Conservation (phyloP, 2,797 vertebrate species). For the Halcyon badia region DNA sequence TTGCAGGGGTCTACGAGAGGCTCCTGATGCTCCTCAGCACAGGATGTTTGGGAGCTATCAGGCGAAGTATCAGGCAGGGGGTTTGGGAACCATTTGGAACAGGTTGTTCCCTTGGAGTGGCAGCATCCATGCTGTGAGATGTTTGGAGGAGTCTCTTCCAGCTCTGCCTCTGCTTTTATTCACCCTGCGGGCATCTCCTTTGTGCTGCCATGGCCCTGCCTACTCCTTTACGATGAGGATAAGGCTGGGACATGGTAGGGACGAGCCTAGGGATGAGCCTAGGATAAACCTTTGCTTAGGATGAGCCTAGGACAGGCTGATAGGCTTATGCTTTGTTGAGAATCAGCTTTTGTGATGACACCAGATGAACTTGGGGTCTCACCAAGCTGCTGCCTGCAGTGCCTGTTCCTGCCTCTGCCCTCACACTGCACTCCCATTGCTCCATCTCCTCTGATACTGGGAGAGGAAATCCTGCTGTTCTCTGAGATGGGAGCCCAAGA, state of each 20-base stretch:
- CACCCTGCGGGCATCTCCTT: not conserved
- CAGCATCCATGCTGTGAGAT: rapidly evolving
- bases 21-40: not conserved
- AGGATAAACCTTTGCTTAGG: not conserved
- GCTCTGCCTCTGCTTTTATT: not conserved
- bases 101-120: not conserved
- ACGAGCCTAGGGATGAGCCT: not conserved
- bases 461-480: not conserved
- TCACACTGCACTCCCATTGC: rapidly evolving
- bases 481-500: not conserved
- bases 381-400: not conserved
- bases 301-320: not conserved
- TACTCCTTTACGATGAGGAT: not conserved
- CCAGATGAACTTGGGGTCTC: not conserved
- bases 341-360: not conserved
- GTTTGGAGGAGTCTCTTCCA: not conserved
- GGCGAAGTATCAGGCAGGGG: not conserved
- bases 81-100: rapidly evolving
- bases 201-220: not conserved
- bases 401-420: not conserved
- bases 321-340: not conserved
- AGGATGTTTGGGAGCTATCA: not conserved
- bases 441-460: rapidly evolving
- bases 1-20: not conserved
- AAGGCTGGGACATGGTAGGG: not conserved